Evolutionary conservation across 2,888 invertebrate species (phyloP), one percentile per base, ranked within the genome.

Genomic region (Dolichopus griseipennis): DNA sequence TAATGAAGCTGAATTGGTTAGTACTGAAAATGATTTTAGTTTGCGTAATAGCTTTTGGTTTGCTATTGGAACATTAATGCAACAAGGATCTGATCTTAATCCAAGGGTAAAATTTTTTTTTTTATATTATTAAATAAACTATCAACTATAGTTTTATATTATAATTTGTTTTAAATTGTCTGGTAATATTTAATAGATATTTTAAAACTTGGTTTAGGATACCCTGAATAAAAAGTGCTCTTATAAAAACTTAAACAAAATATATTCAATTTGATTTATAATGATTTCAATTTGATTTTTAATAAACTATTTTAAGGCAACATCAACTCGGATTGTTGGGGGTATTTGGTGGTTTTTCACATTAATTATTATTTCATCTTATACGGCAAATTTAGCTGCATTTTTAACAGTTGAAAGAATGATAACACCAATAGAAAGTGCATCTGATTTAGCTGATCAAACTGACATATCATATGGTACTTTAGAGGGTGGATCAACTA

Each of bases 261-360:
- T 27, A 27, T 27, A 5, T 27, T 27, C 27, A 27, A 27, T 5
- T 27, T 27, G 27, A 27, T 27, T 27, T 27, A 4, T 5, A 27
- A 27, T 27, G 27, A 27, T 27, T 27, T 27, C 27, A 27, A 27
- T 5, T 27, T 27, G 27, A 27, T 27, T 27, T 27, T 27, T 5
- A 27, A 27, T 27, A 27, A 37, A 37, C 2, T 37, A 37, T 37
- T 37, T 37, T 37, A 8, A 93, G 93, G 93, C 93, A 3, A 92
- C 93, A 2, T 93, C 93, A 7, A 98, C 98, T 0, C 85, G 98
- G 67, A 93, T 98, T 72, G 96, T 98, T 8, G 96, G 97, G 12
- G 96, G 93, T 0, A 93, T 95, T 75, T 99, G 98, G 98, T 99
- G 98, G 97, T 98, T 99, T 84, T 99, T 99, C 83, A 98, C 97